These are phyloP conservation scores for Chloroceryle aenea DNA, from an alignment of 2,113 vertebrate genomes.

Conservation along the genomic window DNA sequence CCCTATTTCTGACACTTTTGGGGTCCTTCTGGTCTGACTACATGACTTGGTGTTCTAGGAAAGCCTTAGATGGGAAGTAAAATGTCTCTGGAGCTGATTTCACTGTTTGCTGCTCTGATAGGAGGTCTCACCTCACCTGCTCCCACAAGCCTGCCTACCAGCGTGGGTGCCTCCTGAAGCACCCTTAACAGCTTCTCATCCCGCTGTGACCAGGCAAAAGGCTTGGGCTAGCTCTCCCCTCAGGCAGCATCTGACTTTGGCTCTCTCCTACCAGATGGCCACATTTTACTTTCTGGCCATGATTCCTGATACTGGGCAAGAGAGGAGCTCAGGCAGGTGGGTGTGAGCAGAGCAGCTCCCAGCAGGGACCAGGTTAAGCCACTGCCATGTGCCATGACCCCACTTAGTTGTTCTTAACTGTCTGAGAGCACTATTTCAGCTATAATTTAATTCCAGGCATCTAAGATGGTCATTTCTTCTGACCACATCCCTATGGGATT, in stretches of 20 bases:
- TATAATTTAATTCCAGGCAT: not conserved
- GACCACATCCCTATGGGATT: not conserved
- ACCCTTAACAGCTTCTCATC: not conserved
- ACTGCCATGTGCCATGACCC: not conserved
- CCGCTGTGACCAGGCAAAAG: rapidly evolving
- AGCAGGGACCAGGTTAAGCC: not conserved
- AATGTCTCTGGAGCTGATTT: not conserved
- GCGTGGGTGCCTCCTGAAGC: not conserved
- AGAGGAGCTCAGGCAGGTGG: not conserved
- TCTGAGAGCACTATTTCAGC: not conserved
- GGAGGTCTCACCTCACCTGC: not conserved
- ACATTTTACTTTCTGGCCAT: not conserved
- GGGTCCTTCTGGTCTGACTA: not conserved
- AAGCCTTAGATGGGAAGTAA: not conserved
- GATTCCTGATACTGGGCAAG: not conserved
- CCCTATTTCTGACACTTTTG: not conserved
- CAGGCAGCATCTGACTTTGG: rapidly evolving
- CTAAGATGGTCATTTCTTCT: not conserved
- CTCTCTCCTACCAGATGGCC: not conserved
- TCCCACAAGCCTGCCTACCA: not conserved
- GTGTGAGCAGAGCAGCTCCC: not conserved
- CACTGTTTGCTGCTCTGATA: not conserved
- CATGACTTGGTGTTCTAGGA: not conserved
- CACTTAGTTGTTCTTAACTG: not conserved
- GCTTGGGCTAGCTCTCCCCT: not conserved